Base-by-base conservation (phyloP, 2,113 vertebrate species). In the Axis porcinus region DNA sequence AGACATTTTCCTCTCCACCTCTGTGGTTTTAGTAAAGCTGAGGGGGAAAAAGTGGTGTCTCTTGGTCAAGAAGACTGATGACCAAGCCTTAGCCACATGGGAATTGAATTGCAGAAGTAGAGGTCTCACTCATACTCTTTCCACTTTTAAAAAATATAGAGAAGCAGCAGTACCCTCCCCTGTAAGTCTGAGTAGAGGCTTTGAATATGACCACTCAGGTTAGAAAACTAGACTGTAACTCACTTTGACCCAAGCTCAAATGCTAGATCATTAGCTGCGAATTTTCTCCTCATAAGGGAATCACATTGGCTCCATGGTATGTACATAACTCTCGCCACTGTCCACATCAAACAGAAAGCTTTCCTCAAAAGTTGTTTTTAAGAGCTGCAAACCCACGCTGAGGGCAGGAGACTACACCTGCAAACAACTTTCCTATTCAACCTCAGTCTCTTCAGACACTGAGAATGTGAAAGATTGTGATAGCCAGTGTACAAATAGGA, bases 261-360 rank as follows among this genome's bases (percentile, higher is more conserved):
- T 47, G 9, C 82, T 70, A 89, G 89, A 85, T 84, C 78, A 78
- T 57, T 54, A 95, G 52, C 40, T 58, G 76, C 70, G 97, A 96
- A 89, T 67, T 93, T 97, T 97, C 83, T 97, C 91, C 92, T 95
- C 87, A 70, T 58, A 1, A 3, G 40, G 79, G 86, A 17, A 70
- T 93, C 58, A 33, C 79, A 60, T 15, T 14, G 76, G 88, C 57
- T 84, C 92, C 47, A 76, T 6, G 52, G 86, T n/a, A 58, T 96
- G 89, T 86, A 98, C 96, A 98, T 97, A 98, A 96, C 78, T 86
- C 92, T 95, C n/a, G 28, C 76, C 82, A 64, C 14, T 12, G 13
- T 83, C 97, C 97, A 97, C 98, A 97, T 98, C 96, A 97, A 98
- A 98, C 0, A 83, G 89, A 58, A 30, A 91, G 76, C 89, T 95